Evolutionary conservation across 2,797 vertebrate genomes (phyloP).

Genomic region (Eulemur albifrons): DNA sequence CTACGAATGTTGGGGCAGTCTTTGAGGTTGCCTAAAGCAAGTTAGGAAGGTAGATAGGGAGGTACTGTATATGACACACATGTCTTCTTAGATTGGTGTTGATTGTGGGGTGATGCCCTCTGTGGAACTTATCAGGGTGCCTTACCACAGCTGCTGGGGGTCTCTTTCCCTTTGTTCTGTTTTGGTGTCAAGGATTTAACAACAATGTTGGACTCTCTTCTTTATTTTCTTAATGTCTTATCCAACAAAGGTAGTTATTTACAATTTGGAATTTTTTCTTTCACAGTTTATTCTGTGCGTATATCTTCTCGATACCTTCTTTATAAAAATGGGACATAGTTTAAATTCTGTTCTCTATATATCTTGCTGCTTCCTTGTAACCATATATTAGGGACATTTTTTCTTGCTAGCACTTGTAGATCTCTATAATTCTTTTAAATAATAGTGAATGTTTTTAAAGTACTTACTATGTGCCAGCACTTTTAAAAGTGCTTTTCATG

Average conservation of each 20-base stretch:
- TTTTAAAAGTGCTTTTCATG: background rate
- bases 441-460: background rate
- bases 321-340: background rate
- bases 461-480: background rate
- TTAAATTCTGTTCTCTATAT: background rate
- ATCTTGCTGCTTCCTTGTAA: background rate
- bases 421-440: background rate
- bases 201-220: background rate
- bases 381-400: background rate
- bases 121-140: background rate
- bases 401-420: background rate
- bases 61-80: too few relatives aligned
- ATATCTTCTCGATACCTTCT: background rate
- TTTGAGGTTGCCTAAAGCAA: background rate
- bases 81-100: background rate
- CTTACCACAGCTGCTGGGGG: background rate
- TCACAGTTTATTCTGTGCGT: background rate
- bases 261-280: background rate
- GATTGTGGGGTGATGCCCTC: background rate
- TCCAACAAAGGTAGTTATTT: background rate
- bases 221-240: constrained; percentile 37
- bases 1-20: background rate
- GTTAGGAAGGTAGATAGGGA: background rate
- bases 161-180: background rate
- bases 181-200: background rate